Evolutionary conservation across 1,140 invertebrate species (phyloP).

Genomic region (Neoseiulus cucumeris): DNA sequence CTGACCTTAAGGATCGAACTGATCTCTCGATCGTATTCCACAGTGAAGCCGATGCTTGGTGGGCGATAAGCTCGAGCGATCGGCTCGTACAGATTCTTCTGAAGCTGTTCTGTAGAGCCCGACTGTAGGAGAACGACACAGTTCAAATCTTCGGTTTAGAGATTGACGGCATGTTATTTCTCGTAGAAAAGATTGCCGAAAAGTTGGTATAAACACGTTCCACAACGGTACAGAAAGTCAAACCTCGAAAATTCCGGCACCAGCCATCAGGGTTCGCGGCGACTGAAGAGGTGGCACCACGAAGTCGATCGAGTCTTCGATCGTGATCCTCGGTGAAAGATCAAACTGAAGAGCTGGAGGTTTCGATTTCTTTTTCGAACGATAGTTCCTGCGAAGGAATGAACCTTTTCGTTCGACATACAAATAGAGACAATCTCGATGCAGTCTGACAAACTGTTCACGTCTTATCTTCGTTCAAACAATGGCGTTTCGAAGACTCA

Average conservation of each 20-base stretch:
- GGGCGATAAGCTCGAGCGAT: neutral
- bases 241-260: neutral
- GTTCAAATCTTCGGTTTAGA: too few relatives aligned
- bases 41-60: neutral
- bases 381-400: neutral
- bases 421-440: too few relatives aligned
- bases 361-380: neutral
- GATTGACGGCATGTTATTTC: too few relatives aligned
- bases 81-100: neutral
- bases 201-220: too few relatives aligned
- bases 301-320: neutral
- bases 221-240: too few relatives aligned
- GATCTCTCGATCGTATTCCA: neutral
- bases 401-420: too few relatives aligned
- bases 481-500: too few relatives aligned
- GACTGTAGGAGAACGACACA: neutral
- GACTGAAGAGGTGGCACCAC: neutral
- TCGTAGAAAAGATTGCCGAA: too few relatives aligned
- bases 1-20: neutral
- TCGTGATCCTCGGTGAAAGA: neutral
- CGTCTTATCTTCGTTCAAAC: too few relatives aligned
- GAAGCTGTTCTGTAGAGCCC: neutral
- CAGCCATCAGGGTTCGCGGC: neutral
- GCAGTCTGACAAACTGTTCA: too few relatives aligned
- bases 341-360: neutral